phyloP scores from a whole-genome alignment of 2,888 invertebrate genomes.

The Heterodera filipjevi region DNA sequence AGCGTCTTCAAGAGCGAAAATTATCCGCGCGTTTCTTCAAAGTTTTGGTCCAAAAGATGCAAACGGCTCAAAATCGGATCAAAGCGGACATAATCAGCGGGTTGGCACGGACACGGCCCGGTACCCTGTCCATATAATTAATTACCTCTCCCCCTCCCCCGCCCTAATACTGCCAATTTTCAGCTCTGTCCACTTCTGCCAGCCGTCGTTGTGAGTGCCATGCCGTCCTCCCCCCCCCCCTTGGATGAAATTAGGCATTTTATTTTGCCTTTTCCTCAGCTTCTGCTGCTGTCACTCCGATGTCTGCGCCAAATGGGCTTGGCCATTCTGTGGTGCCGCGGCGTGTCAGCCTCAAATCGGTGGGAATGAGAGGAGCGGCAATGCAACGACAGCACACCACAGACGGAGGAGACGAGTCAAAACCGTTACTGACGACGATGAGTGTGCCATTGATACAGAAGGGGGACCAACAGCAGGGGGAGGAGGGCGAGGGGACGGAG shows the following conservation, averaged over 20 bases:
- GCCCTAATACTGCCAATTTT: constrained; percentile 43
- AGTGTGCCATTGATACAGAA: not conserved
- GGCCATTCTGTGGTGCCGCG: not conserved
- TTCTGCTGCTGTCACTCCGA: constrained; percentile 43
- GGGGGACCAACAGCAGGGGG: not conserved
- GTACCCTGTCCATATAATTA: not conserved
- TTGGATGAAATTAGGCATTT: not conserved
- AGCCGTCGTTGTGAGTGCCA: constrained; percentile 62
- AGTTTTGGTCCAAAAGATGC: constrained; percentile 52
- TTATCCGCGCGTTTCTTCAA: constrained; percentile 58
- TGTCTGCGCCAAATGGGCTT: constrained; percentile 24
- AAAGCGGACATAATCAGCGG: constrained; percentile 61
- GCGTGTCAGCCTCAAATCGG: constrained; percentile 3
- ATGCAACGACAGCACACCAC: not conserved
- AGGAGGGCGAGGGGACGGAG: not conserved
- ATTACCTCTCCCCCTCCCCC: not conserved
- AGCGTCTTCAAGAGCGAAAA: constrained; percentile 53
- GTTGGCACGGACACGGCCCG: constrained; percentile 16
- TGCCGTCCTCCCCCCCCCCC: constrained; percentile 25
- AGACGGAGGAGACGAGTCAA: not conserved
- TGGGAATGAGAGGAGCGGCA: not conserved
- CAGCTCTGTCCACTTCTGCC: constrained; percentile 55
- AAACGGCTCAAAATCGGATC: constrained; percentile 62
- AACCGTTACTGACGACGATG: not conserved
- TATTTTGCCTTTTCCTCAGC: constrained; percentile 34